Conservation (phyloP, 2,888 invertebrate genomes). For the Geophilus truncorum region DNA sequence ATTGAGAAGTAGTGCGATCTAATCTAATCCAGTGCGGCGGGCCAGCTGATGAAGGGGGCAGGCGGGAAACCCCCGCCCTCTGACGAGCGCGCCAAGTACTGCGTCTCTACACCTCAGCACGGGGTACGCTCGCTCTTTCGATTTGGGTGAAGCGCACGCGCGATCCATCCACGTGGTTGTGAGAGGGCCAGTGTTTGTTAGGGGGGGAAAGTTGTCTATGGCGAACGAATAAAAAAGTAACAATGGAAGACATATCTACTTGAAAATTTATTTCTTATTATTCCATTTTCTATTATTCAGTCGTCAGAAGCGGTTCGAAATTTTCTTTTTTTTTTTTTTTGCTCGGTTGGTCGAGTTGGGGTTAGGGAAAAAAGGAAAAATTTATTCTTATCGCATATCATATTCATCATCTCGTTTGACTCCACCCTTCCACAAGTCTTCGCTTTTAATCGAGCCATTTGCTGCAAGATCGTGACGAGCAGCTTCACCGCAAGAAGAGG, state of each 20-base stretch:
- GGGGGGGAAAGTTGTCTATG: neutral
- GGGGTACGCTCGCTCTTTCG: slow-evolving; percentile 20
- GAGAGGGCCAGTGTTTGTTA: neutral
- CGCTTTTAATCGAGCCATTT: slow-evolving; percentile 8
- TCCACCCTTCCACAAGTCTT: neutral
- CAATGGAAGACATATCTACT: neutral
- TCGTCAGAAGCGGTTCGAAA: neutral
- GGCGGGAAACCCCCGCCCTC: slow-evolving; percentile 18
- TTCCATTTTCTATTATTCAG: neutral
- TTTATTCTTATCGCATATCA: neutral
- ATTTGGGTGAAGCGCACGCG: slow-evolving; percentile 18
- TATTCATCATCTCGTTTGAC: slow-evolving; percentile 7
- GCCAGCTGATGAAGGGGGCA: slow-evolving; percentile 11
- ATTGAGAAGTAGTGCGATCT: neutral
- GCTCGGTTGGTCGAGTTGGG: too few species aligned
- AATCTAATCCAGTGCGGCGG: slow-evolving; percentile 25
- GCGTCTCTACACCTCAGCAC: slow-evolving; percentile 22
- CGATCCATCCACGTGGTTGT: slow-evolving; percentile 25
- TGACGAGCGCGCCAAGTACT: slow-evolving; percentile 24
- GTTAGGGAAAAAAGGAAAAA: too few species aligned
- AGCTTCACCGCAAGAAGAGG: slow-evolving; percentile 15
- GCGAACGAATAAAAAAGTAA: neutral
- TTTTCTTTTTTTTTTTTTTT: neutral
- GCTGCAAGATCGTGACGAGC: slow-evolving; percentile 12
- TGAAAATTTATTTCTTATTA: neutral